Evolutionary conservation across 2,888 invertebrate species (phyloP), one percentile per base, ranked within the genome.

Genomic region (Ischnura elegans): DNA sequence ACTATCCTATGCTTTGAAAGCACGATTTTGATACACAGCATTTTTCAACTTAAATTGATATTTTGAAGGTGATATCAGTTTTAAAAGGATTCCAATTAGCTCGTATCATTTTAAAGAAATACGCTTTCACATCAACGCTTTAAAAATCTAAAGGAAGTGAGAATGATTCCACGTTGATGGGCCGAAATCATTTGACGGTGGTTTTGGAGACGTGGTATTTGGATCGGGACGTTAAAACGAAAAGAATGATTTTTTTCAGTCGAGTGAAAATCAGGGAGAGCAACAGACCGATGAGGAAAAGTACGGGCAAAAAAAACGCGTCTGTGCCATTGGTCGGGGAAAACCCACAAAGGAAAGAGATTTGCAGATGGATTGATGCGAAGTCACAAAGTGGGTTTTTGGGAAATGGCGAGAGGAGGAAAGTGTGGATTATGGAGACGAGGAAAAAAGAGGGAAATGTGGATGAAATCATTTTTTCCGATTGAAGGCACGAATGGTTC

Each of bases 401-500:
- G 42, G 29, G 46, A 47, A 25, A 29, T n/a, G 47, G 25, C 13
- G 87, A 87, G 87, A 29, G 29, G 29, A 45, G n/a, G 47, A 29
- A 46, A 25, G 87, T 29, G 87, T n/a, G 45, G 87, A 87, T 46
- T 46, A 87, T n/a, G 47, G 87, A 87, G 87, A 87, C 45, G 25
- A 87, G 25, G 45, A 45, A 87, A 46, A n/a, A 47, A 47, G 87
- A 87, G 47, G 46, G 46, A 87, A 87, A 46, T 45, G n/a, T 47
- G 45, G 87, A 45, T n/a, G 87, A 46, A 47, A 47, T 29, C 46
- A 87, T 29, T 87, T 87, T 29, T 87, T n/a, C n/a, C n/a, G 29
- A 46, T 45, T n/a, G 86, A 43, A 45, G 61, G 19, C 25, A 25
- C 25, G 61, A 25, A 61, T 21, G 61, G 25, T 6, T 61, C 25